phyloP scores from a whole-genome alignment of 1,140 invertebrate genomes.

The Neotoxoptera formosana region DNA sequence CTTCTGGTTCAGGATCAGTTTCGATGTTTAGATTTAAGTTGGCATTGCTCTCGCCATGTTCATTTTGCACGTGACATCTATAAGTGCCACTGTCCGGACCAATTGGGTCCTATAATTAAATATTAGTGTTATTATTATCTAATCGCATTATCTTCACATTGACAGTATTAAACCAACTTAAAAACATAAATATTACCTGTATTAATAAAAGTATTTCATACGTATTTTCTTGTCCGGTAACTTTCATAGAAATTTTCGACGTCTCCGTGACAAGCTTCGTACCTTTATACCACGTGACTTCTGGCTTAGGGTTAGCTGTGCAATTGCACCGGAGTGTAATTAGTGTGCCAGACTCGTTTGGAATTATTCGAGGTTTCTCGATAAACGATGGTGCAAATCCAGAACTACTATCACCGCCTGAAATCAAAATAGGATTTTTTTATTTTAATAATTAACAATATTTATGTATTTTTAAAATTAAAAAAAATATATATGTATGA shows the following conservation, averaged over 20 bases:
- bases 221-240: constrained; percentile 79
- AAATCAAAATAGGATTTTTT: neutral
- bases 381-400: constrained; percentile 93
- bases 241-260: constrained; percentile 84
- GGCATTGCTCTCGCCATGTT: constrained; percentile 96
- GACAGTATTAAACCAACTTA: neutral
- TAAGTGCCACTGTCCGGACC: constrained; percentile 96
- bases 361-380: constrained; percentile 96
- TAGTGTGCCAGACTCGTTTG: constrained; percentile 93
- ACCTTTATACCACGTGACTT: constrained; percentile 89
- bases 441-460: neutral
- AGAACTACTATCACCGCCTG: constrained; percentile 87
- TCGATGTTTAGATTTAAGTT: constrained; percentile 98
- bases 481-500: neutral
- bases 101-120: constrained; percentile 79
- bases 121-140: neutral
- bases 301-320: constrained; percentile 89
- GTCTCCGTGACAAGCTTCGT: constrained; percentile 84
- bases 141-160: neutral
- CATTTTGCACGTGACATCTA: constrained; percentile 95
- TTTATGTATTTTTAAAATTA: neutral
- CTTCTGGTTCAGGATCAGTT: constrained; percentile 89
- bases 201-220: constrained; percentile 90
- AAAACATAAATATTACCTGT: constrained; percentile 69
- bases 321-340: constrained; percentile 97